Conservation (phyloP, 2,797 vertebrate genomes). For the Amniataba percoides region DNA sequence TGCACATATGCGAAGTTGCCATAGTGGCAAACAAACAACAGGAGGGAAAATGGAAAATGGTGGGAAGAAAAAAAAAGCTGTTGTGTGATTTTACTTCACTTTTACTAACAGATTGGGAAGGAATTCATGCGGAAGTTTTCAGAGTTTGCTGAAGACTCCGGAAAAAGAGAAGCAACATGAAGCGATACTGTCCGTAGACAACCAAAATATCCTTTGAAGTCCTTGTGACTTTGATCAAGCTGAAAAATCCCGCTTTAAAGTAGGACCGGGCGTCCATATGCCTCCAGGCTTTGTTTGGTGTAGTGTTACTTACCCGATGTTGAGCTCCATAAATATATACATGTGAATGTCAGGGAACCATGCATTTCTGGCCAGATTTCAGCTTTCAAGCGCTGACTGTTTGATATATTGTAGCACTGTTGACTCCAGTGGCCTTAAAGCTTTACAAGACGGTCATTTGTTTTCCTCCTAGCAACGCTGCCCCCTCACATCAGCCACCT, state of each 20-base stretch:
- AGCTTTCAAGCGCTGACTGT: conserved; percentile 27
- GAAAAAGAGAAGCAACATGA: conserved; percentile 54
- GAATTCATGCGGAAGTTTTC: conserved; percentile 52
- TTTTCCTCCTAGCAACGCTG: neutral
- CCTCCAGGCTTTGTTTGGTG: conserved; percentile 67
- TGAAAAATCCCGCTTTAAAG: conserved; percentile 77
- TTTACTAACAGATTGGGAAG: conserved; percentile 44
- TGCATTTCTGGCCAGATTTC: conserved; percentile 35
- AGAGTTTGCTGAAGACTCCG: conserved; percentile 43
- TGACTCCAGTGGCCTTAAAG: neutral
- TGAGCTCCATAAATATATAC: conserved; percentile 55
- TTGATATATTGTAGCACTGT: neutral
- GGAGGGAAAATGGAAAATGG: neutral
- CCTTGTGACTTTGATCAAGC: conserved; percentile 75
- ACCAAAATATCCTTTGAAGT: conserved; percentile 70
- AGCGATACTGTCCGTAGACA: conserved; percentile 65
- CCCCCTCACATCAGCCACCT: neutral
- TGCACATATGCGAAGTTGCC: conserved; percentile 27
- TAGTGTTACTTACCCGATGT: conserved; percentile 40
- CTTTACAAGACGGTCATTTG: conserved; percentile 19
- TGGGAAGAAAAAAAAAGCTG: conserved; percentile 9
- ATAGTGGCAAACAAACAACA: conserved; percentile 31
- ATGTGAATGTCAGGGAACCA: conserved; percentile 37
- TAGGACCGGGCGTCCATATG: conserved; percentile 47
- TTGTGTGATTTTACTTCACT: conserved; percentile 26